Percentiles rank a stretch among this genome's conserved stretches.
These are phyloP conservation scores for Paradisaea rubra DNA, from an alignment of 2,113 vertebrate species.

Conservation along the genomic window DNA sequence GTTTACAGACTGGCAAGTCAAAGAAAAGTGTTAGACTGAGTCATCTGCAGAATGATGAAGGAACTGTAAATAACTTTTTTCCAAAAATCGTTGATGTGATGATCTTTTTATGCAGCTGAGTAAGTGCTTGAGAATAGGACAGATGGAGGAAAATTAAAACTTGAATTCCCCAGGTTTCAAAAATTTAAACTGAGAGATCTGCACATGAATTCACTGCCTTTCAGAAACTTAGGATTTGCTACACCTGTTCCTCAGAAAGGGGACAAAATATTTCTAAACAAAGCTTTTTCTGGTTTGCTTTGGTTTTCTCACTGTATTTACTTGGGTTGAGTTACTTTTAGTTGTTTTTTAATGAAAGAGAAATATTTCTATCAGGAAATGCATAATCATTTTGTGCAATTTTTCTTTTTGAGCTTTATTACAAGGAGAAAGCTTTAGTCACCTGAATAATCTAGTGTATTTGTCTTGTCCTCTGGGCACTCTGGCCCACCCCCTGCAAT, in stretches of 20 bases:
- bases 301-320: neutral
- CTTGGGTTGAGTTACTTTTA: neutral
- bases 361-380: neutral
- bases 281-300: neutral
- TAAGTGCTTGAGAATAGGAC: neutral
- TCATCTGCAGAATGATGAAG: neutral
- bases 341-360: neutral
- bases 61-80: neutral
- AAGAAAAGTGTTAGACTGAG: neutral
- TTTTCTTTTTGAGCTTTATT: neutral
- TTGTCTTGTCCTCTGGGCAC: neutral
- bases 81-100: neutral
- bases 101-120: neutral
- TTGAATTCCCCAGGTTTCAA: neutral
- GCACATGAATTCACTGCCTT: neutral
- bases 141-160: neutral
- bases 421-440: neutral
- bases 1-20: neutral
- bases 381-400: neutral
- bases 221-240: neutral
- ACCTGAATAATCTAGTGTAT: neutral
- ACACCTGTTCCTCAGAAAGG: neutral
- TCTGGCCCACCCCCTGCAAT: neutral
- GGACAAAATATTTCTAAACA: neutral
- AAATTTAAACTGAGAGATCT: neutral